Percentiles rank a stretch among this genome's conserved stretches.
These are phyloP conservation scores for Apis laboriosa DNA, from an alignment of 1,140 invertebrate genomes.

Conservation along the genomic window DNA sequence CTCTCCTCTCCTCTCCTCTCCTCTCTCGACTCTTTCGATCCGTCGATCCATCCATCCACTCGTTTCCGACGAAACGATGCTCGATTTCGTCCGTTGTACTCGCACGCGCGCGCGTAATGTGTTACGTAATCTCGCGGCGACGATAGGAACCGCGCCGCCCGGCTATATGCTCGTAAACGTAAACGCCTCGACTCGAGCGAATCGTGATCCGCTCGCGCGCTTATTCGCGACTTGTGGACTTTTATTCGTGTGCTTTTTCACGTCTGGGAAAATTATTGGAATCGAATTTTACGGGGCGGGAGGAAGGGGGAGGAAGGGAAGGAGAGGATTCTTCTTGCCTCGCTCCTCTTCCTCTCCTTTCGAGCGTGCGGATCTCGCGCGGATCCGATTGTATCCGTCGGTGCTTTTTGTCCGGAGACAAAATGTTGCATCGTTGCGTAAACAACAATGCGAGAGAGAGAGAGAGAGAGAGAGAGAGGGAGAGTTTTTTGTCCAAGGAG, in stretches of 20 bases:
- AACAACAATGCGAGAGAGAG: background rate
- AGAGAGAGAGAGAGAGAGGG: too few relatives aligned
- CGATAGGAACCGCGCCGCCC: conserved; percentile 31
- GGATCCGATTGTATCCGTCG: too few relatives aligned
- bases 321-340: too few relatives aligned
- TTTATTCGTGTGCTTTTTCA: background rate
- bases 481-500: conserved; percentile 29
- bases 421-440: too few relatives aligned
- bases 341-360: too few relatives aligned
- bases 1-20: too few relatives aligned
- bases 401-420: too few relatives aligned
- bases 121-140: conserved; percentile 19
- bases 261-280: too few relatives aligned
- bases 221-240: too few relatives aligned
- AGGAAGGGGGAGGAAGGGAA: too few relatives aligned
- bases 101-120: background rate
- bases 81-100: background rate
- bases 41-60: background rate
- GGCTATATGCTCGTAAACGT: conserved; percentile 16
- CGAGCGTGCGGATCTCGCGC: too few relatives aligned
- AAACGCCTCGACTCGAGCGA: background rate
- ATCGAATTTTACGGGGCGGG: too few relatives aligned
- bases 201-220: background rate
- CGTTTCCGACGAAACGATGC: background rate
- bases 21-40: background rate